phyloP scores from a whole-genome alignment of 1,140 invertebrate genomes.

The Papilio dardanus region DNA sequence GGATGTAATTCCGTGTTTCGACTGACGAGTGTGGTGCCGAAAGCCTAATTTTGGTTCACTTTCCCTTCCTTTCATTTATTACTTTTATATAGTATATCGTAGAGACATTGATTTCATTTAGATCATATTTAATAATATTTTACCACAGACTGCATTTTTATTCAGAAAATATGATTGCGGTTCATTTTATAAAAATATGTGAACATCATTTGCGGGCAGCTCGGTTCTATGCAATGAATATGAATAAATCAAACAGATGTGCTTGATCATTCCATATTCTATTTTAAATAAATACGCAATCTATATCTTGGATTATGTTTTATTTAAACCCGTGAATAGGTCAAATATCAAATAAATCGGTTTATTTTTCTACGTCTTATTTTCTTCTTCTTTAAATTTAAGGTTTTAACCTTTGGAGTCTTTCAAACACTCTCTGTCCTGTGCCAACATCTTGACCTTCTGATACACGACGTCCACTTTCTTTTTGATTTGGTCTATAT shows the following conservation, averaged over 20 bases:
- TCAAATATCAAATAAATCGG: neutral
- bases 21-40: too few relatives aligned
- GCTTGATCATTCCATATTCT: neutral
- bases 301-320: slow-evolving; percentile 18
- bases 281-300: slow-evolving; percentile 22
- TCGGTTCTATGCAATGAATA: slow-evolving; percentile 12
- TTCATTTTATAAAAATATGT: slow-evolving; percentile 25
- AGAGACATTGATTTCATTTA: neutral
- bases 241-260: slow-evolving; percentile 20
- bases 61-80: too few relatives aligned
- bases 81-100: neutral
- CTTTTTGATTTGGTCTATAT: too few relatives aligned
- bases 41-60: too few relatives aligned
- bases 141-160: neutral
- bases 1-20: too few relatives aligned
- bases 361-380: neutral
- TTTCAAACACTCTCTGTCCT: too few relatives aligned
- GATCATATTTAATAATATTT: neutral
- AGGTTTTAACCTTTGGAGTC: too few relatives aligned
- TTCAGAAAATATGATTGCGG: slow-evolving; percentile 20
- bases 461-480: too few relatives aligned
- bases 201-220: slow-evolving; percentile 23
- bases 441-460: too few relatives aligned
- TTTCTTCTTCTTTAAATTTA: too few relatives aligned
- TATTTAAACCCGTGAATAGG: neutral